Percentiles rank a stretch among this genome's conserved stretches.
Conservation (phyloP, 2,113 vertebrate genomes). For the Ciconia stormi region DNA sequence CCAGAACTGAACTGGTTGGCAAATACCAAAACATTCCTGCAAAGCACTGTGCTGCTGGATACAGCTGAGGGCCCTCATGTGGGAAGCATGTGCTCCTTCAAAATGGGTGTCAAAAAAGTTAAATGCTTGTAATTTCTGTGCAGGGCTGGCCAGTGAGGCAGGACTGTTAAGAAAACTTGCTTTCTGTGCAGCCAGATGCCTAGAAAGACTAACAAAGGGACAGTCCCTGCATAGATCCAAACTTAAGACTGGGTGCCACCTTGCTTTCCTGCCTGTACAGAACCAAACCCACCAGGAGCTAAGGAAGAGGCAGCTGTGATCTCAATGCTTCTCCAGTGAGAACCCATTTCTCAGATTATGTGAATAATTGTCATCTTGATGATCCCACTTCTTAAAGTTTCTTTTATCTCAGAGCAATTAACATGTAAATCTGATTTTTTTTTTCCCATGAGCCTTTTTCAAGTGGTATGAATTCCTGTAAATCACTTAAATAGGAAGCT, state of each 20-base stretch:
- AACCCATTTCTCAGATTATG: not conserved
- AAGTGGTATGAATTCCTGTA: constrained; percentile 19
- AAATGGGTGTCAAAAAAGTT: not conserved
- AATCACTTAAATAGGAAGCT: constrained; percentile 18
- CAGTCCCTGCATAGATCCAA: not conserved
- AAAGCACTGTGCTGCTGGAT: not conserved
- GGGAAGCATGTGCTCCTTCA: not conserved
- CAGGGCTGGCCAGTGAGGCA: not conserved
- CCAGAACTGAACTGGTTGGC: not conserved
- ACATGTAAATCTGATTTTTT: not conserved
- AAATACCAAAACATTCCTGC: not conserved
- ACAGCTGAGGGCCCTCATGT: not conserved
- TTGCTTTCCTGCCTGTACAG: accelerated
- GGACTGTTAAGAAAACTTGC: not conserved
- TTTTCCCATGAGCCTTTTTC: not conserved
- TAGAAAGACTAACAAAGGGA: not conserved
- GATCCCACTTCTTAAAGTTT: constrained; percentile 15
- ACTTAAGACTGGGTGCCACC: not conserved
- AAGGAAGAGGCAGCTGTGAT: not conserved
- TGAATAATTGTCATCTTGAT: constrained; percentile 1
- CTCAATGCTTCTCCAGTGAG: not conserved
- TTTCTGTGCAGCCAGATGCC: not conserved
- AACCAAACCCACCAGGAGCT: not conserved
- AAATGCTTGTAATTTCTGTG: not conserved
- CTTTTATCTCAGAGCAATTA: constrained; percentile 41